Percentiles rank a stretch among this genome's conserved stretches.
These are phyloP conservation scores for Cavia aperea DNA, from an alignment of 2,113 vertebrate species.

Conservation along the genomic window DNA sequence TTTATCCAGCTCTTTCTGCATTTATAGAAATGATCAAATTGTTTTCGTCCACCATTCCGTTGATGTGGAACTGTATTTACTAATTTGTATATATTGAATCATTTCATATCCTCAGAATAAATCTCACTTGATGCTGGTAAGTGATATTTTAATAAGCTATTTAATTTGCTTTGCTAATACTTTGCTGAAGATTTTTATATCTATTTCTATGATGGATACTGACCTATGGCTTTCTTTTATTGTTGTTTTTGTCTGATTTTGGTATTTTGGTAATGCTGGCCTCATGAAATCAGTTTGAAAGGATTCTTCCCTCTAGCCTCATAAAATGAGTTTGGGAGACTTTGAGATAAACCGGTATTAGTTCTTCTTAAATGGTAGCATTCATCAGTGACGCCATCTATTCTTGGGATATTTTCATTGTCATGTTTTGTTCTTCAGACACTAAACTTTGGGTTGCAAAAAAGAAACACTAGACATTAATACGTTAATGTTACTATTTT, in stretches of 20 bases:
- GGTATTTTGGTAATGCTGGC: not conserved
- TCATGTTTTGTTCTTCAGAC: not conserved
- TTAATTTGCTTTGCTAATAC: not conserved
- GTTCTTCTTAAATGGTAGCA: not conserved
- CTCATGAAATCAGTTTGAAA: not conserved
- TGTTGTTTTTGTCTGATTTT: not conserved
- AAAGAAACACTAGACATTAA: not conserved
- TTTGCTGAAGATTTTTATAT: not conserved
- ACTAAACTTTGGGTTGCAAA: slow-evolving; percentile 4
- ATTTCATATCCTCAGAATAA: not conserved
- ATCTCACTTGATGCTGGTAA: not conserved
- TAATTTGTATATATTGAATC: not conserved
- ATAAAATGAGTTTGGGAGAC: not conserved
- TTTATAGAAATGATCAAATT: not conserved
- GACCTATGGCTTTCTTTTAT: not conserved
- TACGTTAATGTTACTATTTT: not conserved
- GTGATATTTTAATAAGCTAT: not conserved
- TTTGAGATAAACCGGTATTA: not conserved
- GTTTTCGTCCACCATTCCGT: not conserved
- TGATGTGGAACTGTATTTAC: not conserved
- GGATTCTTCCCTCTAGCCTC: not conserved
- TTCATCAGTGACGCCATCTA: not conserved
- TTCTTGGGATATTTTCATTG: not conserved
- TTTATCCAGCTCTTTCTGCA: not conserved
- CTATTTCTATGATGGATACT: not conserved